These are phyloP conservation scores for Zenarchopterus dispar DNA, from an alignment of 2,797 vertebrate species.

Conservation along the genomic window DNA sequence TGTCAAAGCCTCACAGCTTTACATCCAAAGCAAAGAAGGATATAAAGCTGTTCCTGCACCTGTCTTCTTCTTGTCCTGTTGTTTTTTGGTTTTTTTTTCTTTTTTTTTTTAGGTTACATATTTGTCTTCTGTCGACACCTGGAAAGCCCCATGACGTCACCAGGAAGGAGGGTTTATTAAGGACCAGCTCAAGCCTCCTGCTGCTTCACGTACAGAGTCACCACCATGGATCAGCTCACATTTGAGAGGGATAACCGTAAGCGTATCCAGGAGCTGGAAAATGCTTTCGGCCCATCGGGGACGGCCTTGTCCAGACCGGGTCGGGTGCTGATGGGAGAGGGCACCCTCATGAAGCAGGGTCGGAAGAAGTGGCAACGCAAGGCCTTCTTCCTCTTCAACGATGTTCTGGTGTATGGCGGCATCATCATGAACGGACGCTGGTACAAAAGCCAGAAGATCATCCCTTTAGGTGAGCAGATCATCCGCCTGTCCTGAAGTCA, in stretches of 20 bases:
- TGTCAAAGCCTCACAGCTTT: not conserved
- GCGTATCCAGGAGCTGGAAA: constrained; percentile 86
- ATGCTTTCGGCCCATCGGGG: constrained; percentile 44
- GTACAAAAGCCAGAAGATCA: constrained; percentile 87
- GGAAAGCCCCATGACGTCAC: constrained; percentile 7
- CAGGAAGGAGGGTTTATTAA: not conserved
- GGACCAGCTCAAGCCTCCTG: not conserved
- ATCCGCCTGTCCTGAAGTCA: not conserved
- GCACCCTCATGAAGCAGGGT: constrained; percentile 88
- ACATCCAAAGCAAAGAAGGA: not conserved
- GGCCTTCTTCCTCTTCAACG: constrained; percentile 92
- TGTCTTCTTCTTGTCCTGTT: too few species aligned
- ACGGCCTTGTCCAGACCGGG: constrained; percentile 69
- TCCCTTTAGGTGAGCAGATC: constrained; percentile 79
- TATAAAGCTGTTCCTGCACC: not conserved
- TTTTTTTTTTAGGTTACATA: not conserved
- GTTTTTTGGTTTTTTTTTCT: too few species aligned
- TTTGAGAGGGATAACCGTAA: constrained; percentile 84
- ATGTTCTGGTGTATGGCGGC: constrained; percentile 92
- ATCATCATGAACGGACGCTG: constrained; percentile 85
- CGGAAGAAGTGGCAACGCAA: constrained; percentile 86
- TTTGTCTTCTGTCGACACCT: not conserved
- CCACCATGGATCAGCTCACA: constrained; percentile 75
- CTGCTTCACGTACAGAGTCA: not conserved
- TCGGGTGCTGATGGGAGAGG: constrained; percentile 90